Evolutionary conservation across 2,113 vertebrate genomes (phyloP).

Genomic region (Lanius collurio): DNA sequence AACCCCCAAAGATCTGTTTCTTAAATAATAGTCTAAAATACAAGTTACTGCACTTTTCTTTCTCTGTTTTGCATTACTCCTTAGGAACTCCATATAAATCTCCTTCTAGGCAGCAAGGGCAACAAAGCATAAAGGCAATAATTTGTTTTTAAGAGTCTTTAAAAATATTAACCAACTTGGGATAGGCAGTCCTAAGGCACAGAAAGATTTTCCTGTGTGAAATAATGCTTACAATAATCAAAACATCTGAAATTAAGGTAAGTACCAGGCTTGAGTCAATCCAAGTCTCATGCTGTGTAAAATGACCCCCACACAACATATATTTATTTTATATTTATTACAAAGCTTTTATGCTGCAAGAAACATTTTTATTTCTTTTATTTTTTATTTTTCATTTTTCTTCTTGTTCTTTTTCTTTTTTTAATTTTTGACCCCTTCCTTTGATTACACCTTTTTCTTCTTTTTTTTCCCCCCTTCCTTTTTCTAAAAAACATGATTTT

Average conservation of each 20-base stretch:
- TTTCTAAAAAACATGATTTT: not conserved
- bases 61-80: not conserved
- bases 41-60: not conserved
- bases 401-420: not conserved
- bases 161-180: not conserved
- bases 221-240: not conserved
- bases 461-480: fast-evolving
- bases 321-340: not conserved
- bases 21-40: not conserved
- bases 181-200: not conserved
- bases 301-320: fast-evolving
- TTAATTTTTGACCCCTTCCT: not conserved
- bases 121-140: not conserved
- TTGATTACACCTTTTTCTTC: not conserved
- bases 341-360: not conserved
- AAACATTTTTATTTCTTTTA: not conserved
- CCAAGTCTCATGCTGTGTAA: not conserved
- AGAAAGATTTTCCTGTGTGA: not conserved
- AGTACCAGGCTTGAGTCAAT: not conserved
- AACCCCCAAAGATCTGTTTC: not conserved
- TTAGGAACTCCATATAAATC: not conserved
- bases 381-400: too few relatives aligned
- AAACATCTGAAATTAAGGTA: not conserved
- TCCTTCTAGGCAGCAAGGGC: not conserved
- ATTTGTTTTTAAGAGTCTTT: not conserved